Evolutionary conservation across 2,113 vertebrate genomes (phyloP).

Genomic region (zebrafish (Danio rerio)): DNA sequence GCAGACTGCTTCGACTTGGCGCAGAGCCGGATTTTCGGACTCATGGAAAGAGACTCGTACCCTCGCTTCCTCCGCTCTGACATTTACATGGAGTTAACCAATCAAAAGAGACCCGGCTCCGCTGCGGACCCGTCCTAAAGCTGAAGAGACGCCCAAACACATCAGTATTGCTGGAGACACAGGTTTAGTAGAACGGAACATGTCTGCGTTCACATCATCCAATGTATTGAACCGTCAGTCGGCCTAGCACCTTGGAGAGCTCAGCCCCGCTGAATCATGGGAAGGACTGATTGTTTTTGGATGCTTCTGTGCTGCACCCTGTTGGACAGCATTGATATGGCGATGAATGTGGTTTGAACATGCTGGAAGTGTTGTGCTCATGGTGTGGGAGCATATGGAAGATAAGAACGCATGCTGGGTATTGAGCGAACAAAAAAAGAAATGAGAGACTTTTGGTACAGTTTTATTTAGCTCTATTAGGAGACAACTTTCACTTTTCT

Average conservation of each 20-base stretch:
- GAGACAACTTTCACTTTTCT: conserved; percentile 25
- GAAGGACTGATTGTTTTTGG: not conserved
- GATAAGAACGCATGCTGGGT: conserved; percentile 24
- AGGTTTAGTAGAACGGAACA: conserved; percentile 5
- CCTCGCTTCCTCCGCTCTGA: conserved; percentile 91
- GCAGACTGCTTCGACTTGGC: conserved; percentile 86
- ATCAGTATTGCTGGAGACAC: conserved; percentile 11
- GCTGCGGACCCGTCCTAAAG: conserved; percentile 49
- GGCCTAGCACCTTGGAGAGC: conserved; percentile 29
- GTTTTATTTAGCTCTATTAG: conserved; percentile 28
- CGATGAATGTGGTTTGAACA: not conserved
- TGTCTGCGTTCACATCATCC: conserved; percentile 31
- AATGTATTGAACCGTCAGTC: conserved; percentile 7
- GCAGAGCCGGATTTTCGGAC: conserved; percentile 87
- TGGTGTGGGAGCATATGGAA: not conserved
- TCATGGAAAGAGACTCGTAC: conserved; percentile 96
- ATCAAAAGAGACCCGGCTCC: conserved; percentile 78
- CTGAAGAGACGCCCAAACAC: not conserved
- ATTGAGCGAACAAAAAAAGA: not conserved
- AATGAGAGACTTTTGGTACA: conserved; percentile 33
- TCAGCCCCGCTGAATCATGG: conserved; percentile 9
- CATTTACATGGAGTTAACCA: conserved; percentile 86
- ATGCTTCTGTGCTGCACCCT: conserved; percentile 47
- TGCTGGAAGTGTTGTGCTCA: not conserved
- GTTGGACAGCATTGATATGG: conserved; percentile 39